Evolutionary conservation across 2,113 vertebrate species (phyloP), one percentile per base, ranked within the genome.

Genomic region (Myrmophylax atrothorax): DNA sequence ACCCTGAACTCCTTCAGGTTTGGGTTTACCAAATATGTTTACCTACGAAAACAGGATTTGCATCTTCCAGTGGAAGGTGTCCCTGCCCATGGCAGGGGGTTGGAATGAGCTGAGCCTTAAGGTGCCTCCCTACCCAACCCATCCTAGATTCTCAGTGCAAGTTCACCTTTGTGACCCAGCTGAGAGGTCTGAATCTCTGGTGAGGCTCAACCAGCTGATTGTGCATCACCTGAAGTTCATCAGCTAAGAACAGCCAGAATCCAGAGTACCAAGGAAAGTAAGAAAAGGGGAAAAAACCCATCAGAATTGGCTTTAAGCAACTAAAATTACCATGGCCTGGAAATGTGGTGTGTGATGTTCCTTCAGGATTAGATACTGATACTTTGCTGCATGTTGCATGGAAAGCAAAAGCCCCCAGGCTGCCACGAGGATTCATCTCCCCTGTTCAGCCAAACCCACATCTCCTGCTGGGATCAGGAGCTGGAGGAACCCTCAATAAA

Each of bases 341-440:
- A 88, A 80, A 73, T 67, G 6, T 37, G n/a, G 7, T 9, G 44
- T 52, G 47, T 33, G 23, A 4, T 5, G 24, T 31, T 90, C 33
- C 74, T 49, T 50, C 44, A 66, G 18, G 19, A 76, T 40, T 11
- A 73, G 17, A 38, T 26, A 35, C 18, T 13, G 35, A 44, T 58
- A 60, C 14, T 80, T 50, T 64, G 35, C 58, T 68, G 52, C 2
- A 8, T 1, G 2, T 19, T 55, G 17, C 5, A 42, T 1, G 6
- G 50, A 66, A 77, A 77, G 33, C 6, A 40, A 47, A 60, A 84
- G 11, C 8, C 52, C 37, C 20, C 5, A 44, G 31, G 33, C 31
- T 58, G 52, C 25, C 0, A 0, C 19, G 49, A 59, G 29, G 20
- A 18, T 37, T 58, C 17, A 86, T 12, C 23, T 19, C 28, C 64